Evolutionary conservation across 1,140 invertebrate genomes (phyloP), one percentile per base, ranked within the genome.

Genomic region (Holcopasites calliopsidis): DNA sequence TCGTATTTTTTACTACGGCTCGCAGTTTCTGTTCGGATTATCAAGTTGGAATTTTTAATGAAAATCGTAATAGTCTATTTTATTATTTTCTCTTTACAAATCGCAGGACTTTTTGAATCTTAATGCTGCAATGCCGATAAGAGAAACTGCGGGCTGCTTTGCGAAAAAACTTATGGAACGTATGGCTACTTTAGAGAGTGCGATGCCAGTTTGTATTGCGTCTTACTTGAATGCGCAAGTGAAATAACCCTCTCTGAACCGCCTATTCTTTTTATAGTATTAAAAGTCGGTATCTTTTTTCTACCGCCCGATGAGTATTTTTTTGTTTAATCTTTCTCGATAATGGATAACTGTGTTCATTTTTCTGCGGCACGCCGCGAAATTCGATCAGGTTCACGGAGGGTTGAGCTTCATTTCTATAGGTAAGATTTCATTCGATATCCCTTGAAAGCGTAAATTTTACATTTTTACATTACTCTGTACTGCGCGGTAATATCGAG

Each of bases 211-310:
- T 73, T 66, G 50, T 66, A 28, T 66, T 18, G n/a, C 13, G 50
- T 38, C 40, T 66, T 38, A 16, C 42, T 70, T 58, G 26, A 58
- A 18, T 16, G 23, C 44, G 26, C 70, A 54, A 54, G 38, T 49
- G 47, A 74, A 28, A 28, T 55, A 55, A 66, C n/a, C 61, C 62
- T 74, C 62, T 42, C 11, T 35, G 71, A 74, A 57, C 31, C 49
- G 18, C 49, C 42, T 11, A 23, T 4, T n/a, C 6, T 23, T 31
- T 38, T 1, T 0, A 13, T 35, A 52, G 71, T 73, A 73, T 73
- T 73, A 55, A 0, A 0, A 35, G 44, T 57, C 71, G 38, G 61
- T 74, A 66, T 73, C 6, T 4, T 16, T 42, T 31, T 42, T 16
- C n/a, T 38, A 10, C 6, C 47, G 16, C 23, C 2, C 1, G 11